Base-by-base conservation (phyloP, 1,140 invertebrate species). In the Spodoptera frugiperda region DNA sequence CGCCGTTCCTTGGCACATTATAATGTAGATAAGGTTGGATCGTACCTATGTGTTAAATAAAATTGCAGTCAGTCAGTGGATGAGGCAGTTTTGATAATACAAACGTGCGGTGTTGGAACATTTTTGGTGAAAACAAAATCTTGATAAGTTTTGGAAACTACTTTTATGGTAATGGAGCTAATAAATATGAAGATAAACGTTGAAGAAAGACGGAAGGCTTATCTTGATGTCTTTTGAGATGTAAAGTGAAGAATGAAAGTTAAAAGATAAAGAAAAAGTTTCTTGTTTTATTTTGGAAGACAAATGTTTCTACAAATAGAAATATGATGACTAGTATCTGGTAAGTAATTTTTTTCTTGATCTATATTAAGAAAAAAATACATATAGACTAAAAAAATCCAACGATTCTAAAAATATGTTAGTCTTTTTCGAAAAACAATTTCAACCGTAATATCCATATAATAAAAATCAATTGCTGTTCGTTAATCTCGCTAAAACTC, bases 21-120 rank as follows among this genome's bases (percentile, higher is more conserved):
- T 73, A 73, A 73, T 59, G 71, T 51, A 73, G 55, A 73, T 73
- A 73, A 73, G 46, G 55, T 61, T 53, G 49, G 12, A 21, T 54
- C 49, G 71, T 59, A 73, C 14, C 68, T 72, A 57, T 25, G 71
- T 51, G 71, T 30, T 61, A 61, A 73, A 53, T 33, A 68, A 67
- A 68, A 53, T 46, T 68, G 49, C 17, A 46, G 12, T 59, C 6
- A 17, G 12, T 21, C 44, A 8, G n/a, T 53, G 65, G 65, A 71
- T 39, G 17, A 55, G 68, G 68, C 46, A 59, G 21, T 73, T 73
- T 61, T 10, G 10, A 48, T 57, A 73, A 51, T 25, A 44, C 14
- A 59, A 25, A 2, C 0, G 4, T 3, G 12, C 44, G n/a, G 17
- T 39, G 3, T 49, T 44, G 21, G 12, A 53, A 55, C 19, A 57